Conservation (phyloP, 2,113 vertebrate genomes). For the Vulpes ferrilata region DNA sequence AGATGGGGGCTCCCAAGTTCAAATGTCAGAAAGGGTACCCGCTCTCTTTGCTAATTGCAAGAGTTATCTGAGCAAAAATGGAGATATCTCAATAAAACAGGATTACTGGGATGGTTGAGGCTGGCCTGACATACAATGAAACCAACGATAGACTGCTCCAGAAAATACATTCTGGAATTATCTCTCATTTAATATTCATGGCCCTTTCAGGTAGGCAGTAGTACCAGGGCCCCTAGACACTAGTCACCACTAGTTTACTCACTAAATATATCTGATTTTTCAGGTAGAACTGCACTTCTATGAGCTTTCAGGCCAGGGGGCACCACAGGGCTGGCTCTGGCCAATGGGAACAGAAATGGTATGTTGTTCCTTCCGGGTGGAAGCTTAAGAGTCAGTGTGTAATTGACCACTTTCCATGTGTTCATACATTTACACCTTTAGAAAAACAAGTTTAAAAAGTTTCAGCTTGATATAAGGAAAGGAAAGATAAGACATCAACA, state of each 20-base stretch:
- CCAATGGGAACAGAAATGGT: background rate
- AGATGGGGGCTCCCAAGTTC: background rate
- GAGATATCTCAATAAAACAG: background rate
- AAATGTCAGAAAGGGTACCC: background rate
- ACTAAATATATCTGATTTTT: background rate
- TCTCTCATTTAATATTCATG: background rate
- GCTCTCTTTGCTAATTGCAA: background rate
- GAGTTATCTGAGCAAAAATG: background rate
- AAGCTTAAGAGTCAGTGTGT: background rate
- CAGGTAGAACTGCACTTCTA: background rate
- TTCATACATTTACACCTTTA: background rate
- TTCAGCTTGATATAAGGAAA: background rate
- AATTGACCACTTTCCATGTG: background rate
- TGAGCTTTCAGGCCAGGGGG: background rate
- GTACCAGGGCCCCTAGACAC: background rate
- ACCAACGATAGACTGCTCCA: too few species aligned
- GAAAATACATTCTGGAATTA: background rate
- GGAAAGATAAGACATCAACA: background rate
- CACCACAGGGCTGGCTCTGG: background rate
- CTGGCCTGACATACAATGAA: accelerated
- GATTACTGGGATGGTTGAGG: background rate
- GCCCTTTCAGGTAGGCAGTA: background rate
- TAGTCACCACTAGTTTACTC: background rate
- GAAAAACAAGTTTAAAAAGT: background rate
- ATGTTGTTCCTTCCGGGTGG: background rate